Evolutionary conservation across 2,113 vertebrate species (phyloP).

Genomic region (Corythornis cristatus): DNA sequence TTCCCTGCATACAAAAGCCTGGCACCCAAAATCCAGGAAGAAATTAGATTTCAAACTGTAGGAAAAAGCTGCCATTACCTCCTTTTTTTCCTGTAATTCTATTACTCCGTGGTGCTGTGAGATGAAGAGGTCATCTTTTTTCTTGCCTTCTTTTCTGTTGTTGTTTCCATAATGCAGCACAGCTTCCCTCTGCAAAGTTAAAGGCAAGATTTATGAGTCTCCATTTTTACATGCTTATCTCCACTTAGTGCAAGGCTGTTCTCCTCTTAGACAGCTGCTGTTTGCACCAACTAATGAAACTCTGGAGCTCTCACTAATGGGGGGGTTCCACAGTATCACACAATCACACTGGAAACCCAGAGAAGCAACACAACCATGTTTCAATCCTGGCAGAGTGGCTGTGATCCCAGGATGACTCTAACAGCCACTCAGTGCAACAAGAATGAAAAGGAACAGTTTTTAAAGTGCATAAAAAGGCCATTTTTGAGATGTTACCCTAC

Average conservation of each 20-base stretch:
- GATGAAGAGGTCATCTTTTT: conserved; percentile 66
- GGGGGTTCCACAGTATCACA: background rate
- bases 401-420: background rate
- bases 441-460: background rate
- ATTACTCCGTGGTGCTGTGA: conserved; percentile 76
- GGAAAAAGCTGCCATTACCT: conserved; percentile 63
- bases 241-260: conserved; percentile 41
- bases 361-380: background rate
- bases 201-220: conserved; percentile 64
- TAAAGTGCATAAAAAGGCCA: background rate
- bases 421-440: background rate
- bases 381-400: background rate
- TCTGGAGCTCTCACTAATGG: background rate
- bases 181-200: conserved; percentile 73
- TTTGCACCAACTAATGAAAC: conserved; percentile 48
- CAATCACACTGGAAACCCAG: background rate
- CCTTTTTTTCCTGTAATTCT: conserved; percentile 76
- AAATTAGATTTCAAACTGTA: conserved; percentile 44
- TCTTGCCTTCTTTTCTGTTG: conserved; percentile 73
- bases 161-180: conserved; percentile 78
- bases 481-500: background rate
- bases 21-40: conserved; percentile 13
- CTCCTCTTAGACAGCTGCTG: conserved; percentile 33
- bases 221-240: conserved; percentile 50
- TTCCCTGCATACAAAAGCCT: background rate